Evolutionary conservation across 2,113 vertebrate species (phyloP).

Genomic region (Dinomys branickii): DNA sequence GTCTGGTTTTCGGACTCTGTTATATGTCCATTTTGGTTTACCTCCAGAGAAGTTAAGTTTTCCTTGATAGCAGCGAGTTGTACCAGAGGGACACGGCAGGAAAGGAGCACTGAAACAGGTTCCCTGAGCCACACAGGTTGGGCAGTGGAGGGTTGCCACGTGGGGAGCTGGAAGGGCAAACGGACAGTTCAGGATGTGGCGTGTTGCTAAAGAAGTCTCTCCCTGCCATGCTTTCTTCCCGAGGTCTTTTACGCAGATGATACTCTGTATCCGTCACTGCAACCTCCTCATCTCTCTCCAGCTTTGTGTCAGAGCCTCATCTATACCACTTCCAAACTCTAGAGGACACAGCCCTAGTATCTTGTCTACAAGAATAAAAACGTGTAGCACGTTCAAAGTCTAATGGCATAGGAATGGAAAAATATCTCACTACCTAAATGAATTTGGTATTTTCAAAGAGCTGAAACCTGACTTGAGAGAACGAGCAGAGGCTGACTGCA

Average conservation of each 20-base stretch:
- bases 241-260: neutral
- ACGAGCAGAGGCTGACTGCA: neutral
- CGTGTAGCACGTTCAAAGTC: neutral
- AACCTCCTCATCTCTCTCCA: neutral
- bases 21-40: constrained; percentile 52
- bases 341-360: neutral
- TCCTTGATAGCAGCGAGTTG: constrained; percentile 68
- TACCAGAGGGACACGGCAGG: constrained; percentile 41
- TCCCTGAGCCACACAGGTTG: constrained; percentile 72
- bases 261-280: neutral
- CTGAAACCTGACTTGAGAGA: neutral
- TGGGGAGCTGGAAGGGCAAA: neutral
- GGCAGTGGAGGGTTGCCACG: neutral
- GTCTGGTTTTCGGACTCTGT: constrained; percentile 13
- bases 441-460: neutral
- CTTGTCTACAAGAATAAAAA: neutral
- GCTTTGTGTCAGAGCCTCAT: neutral
- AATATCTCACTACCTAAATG: neutral
- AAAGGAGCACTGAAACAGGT: constrained; percentile 50
- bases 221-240: neutral
- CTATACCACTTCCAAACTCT: neutral
- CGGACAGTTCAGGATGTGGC: neutral
- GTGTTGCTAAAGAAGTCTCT: neutral
- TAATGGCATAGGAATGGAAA: neutral
- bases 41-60: constrained; percentile 60